Evolutionary conservation across 2,888 invertebrate genomes (phyloP).

Genomic region (Heliconius erato): DNA sequence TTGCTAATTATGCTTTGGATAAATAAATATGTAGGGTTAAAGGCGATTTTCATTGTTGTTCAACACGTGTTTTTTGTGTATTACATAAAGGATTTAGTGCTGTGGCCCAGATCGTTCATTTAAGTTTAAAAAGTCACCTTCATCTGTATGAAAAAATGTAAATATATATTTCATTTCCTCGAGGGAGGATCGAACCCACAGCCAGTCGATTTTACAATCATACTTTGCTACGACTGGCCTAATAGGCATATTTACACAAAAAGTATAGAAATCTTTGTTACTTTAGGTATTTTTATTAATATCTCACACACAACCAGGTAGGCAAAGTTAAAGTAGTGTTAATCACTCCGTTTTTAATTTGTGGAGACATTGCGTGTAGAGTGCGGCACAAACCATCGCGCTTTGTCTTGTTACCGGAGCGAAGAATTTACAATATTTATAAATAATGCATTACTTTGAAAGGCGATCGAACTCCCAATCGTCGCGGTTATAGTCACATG

Average conservation of each 20-base stretch:
- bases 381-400: not conserved
- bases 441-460: no score
- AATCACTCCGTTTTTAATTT: no score
- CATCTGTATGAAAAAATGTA: no score
- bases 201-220: no score
- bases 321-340: no score
- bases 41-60: not conserved
- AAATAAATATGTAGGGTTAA: constrained; percentile 16
- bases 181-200: no score
- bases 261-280: not conserved
- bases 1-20: constrained; percentile 19
- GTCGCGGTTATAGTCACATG: not conserved
- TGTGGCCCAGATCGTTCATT: not conserved
- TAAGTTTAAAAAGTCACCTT: not conserved
- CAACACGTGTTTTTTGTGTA: not conserved
- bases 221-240: no score
- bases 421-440: not conserved
- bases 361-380: not conserved
- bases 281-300: not conserved
- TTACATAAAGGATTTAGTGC: not conserved
- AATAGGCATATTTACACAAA: not conserved
- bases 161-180: no score
- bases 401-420: not conserved
- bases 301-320: not conserved
- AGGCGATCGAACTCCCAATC: not conserved